These are phyloP conservation scores for Zootermopsis nevadensis DNA, from an alignment of 2,888 invertebrate species.

Conservation along the genomic window DNA sequence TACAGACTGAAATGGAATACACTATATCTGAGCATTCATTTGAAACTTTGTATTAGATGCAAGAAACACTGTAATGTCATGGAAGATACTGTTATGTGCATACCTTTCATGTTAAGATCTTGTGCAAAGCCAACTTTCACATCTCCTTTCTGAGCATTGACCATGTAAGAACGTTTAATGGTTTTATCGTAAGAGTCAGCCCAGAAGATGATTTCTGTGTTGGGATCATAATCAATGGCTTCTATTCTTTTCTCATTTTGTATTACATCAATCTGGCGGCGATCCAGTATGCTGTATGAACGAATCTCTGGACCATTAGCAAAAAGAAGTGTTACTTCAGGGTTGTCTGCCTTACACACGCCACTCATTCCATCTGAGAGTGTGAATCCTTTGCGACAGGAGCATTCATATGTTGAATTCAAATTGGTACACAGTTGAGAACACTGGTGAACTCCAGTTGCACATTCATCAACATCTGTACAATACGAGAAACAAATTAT, in stretches of 20 bases:
- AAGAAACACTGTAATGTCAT: too few species aligned
- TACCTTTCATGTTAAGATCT: constrained; percentile 81
- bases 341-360: constrained; percentile 79
- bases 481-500: background rate
- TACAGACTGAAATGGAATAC: too few species aligned
- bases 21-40: too few species aligned
- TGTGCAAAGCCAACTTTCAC: constrained; percentile 85
- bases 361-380: constrained; percentile 82
- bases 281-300: constrained; percentile 72
- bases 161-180: constrained; percentile 91
- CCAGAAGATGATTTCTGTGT: constrained; percentile 91
- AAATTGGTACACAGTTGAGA: constrained; percentile 93
- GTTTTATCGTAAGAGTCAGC: constrained; percentile 91
- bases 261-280: constrained; percentile 73
- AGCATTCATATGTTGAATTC: constrained; percentile 90
- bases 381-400: constrained; percentile 85
- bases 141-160: constrained; percentile 80
- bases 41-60: too few species aligned
- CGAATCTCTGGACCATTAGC: constrained; percentile 90
- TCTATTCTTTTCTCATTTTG: constrained; percentile 89
- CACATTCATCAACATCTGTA: constrained; percentile 89
- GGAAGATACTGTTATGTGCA: constrained; percentile 52
- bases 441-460: constrained; percentile 85
- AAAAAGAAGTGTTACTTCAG: constrained; percentile 76
- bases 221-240: constrained; percentile 90